Base-by-base conservation (phyloP, 2,113 vertebrate species). In the Poeciliopsis occidentalis region DNA sequence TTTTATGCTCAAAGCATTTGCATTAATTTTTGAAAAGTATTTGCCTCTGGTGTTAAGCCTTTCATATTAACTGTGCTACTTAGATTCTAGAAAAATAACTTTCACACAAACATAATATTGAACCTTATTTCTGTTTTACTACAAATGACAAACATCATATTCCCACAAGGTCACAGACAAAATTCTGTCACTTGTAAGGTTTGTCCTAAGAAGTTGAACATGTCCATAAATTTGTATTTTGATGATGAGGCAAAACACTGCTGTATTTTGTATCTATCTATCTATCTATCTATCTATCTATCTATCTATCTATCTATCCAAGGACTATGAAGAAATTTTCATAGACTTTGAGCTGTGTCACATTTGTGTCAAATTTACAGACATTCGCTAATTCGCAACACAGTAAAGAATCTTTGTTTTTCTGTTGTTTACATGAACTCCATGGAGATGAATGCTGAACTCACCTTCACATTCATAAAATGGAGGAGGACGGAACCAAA, bases 401-500 rank as follows among this genome's bases (percentile, higher is more conserved):
- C 44, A 47, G 39, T 41, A 11, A 37, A 37, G 34, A 37, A 12
- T 37, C 34, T 37, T 37, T 37, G 34, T 41, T 47, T 47, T 47
- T 47, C 17, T 47, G 15, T 19, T 19, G 19, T 47, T 19, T 47
- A 47, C 44, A 17, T 47, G 44, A 47, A 5, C 39, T 41, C 3
- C 39, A 41, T 41, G 13, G 39, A 41, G 12, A 41, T 41, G 12
- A 41, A 41, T 41, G 39, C 4, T 41, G 13, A 41, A 12, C 39
- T 41, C 44, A 47, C 44, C 44, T 19, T 19, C 15, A 6, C 17
- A 47, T 19, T 19, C 17, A 47, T 6, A 30, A 37, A 37, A 63
- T 24, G 22, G 32, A 30, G 63, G 3, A 30, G 79, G 22, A 24
- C 32, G 63, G 73, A 86, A 88, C 86, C 30, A 1, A 8, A 24